Percentiles rank a stretch among this genome's conserved stretches.
These are phyloP conservation scores for Dicrurus megarhynchus DNA, from an alignment of 2,113 vertebrate genomes.

Conservation along the genomic window DNA sequence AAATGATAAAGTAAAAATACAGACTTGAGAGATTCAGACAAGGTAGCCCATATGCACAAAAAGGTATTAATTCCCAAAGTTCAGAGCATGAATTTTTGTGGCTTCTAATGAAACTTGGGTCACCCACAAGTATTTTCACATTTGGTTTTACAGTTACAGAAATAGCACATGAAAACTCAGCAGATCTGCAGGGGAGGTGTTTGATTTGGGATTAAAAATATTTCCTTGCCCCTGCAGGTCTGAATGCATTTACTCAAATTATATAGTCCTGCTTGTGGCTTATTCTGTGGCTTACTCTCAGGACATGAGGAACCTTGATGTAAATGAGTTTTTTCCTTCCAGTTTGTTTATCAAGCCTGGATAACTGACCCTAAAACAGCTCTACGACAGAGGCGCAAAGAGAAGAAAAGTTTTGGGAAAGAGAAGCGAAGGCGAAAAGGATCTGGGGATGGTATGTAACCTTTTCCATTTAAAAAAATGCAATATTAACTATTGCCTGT, in stretches of 20 bases:
- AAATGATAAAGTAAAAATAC: background rate
- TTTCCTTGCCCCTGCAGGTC: background rate
- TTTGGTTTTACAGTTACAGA: slow-evolving; percentile 34
- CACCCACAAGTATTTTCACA: background rate
- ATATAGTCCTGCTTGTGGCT: background rate
- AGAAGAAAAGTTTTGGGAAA: slow-evolving; percentile 83
- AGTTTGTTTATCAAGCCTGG: slow-evolving; percentile 98
- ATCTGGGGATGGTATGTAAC: slow-evolving; percentile 75
- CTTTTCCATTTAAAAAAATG: background rate
- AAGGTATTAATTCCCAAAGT: background rate
- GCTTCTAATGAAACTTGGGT: background rate
- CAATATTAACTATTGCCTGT: background rate
- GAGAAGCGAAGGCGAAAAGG: slow-evolving; percentile 76
- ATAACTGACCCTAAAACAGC: slow-evolving; percentile 95
- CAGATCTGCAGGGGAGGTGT: background rate
- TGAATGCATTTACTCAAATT: slow-evolving; percentile 1
- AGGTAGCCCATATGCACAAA: background rate
- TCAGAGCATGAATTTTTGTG: background rate
- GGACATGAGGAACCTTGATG: slow-evolving; percentile 5
- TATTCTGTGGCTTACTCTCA: slow-evolving; percentile 5
- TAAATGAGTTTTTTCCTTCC: slow-evolving; percentile 57
- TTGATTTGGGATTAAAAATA: slow-evolving; percentile 2
- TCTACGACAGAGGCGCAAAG: slow-evolving; percentile 83
- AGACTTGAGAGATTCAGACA: background rate
- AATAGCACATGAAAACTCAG: slow-evolving; percentile 12